These are phyloP conservation scores for Hystrix cristata DNA, from an alignment of 2,113 vertebrate species.

Conservation along the genomic window DNA sequence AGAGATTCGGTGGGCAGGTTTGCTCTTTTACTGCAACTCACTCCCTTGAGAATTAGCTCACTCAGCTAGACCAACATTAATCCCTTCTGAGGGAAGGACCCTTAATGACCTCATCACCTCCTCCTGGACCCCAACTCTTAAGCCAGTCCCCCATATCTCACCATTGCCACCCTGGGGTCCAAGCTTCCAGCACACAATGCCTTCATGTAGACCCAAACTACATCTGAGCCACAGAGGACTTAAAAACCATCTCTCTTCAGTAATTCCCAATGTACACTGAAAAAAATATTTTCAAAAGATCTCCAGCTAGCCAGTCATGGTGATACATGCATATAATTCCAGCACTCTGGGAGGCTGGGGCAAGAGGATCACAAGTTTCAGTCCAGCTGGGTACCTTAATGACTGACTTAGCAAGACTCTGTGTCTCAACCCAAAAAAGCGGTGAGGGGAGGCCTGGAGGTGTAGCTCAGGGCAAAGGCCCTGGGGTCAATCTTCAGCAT, in stretches of 20 bases:
- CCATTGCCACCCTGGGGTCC: not conserved
- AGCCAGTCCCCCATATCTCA: not conserved
- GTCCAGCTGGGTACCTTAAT: not conserved
- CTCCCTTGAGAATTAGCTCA: too few species aligned
- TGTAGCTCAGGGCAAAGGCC: not conserved
- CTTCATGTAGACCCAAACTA: not conserved
- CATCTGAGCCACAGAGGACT: not conserved
- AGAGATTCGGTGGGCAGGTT: not conserved
- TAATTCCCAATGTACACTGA: not conserved
- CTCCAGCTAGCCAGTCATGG: not conserved
- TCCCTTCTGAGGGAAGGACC: not conserved
- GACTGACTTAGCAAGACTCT: not conserved
- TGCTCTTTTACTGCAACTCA: too few species aligned
- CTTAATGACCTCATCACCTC: not conserved
- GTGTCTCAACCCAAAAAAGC: not conserved
- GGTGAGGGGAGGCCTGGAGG: not conserved
- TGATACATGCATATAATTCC: not conserved
- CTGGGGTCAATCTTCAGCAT: not conserved
- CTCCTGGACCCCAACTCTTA: not conserved
- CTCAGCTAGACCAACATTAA: not conserved
- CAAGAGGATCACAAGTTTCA: not conserved
- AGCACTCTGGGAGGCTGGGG: not conserved
- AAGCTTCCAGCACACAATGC: not conserved
- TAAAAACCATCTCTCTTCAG: conserved; percentile 1
- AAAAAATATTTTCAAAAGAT: not conserved